A percentile compares a stretch with the other conserved stretches of the same genome.
phyloP scores from a whole-genome alignment of 2,113 vertebrate species.

The Hipposideros armiger region DNA sequence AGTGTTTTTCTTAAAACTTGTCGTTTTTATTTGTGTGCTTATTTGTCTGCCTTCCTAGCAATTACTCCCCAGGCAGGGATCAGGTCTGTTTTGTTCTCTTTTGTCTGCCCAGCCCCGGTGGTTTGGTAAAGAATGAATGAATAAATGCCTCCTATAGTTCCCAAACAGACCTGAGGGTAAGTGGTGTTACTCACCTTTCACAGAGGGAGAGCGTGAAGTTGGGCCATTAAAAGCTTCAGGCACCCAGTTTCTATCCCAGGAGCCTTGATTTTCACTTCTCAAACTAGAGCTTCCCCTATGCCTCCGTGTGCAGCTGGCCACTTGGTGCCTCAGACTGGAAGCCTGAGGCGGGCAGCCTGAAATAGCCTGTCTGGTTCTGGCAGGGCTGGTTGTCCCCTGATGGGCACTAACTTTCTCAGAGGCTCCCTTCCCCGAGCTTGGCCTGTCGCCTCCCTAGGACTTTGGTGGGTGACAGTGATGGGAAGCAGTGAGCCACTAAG shows the following conservation, averaged over 20 bases:
- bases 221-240: not conserved
- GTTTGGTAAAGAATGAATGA: not conserved
- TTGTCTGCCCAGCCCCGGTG: not conserved
- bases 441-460: not conserved
- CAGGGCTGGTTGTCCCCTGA: not conserved
- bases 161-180: not conserved
- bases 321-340: not conserved
- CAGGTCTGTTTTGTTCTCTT: not conserved
- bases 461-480: not conserved
- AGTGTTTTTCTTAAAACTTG: not conserved
- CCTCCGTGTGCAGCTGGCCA: not conserved
- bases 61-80: not conserved
- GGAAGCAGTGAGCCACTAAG: not conserved
- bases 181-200: not conserved
- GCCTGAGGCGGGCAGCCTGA: not conserved
- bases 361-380: not conserved
- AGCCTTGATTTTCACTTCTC: not conserved
- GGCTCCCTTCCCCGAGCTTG: not conserved
- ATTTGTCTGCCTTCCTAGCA: not conserved
- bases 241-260: not conserved
- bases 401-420: not conserved
- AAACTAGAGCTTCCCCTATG: not conserved
- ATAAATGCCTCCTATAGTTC: not conserved
- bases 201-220: not conserved
- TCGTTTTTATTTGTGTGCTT: not conserved